phyloP scores from a whole-genome alignment of 1,140 invertebrate genomes.

The Heliconius nattereri region DNA sequence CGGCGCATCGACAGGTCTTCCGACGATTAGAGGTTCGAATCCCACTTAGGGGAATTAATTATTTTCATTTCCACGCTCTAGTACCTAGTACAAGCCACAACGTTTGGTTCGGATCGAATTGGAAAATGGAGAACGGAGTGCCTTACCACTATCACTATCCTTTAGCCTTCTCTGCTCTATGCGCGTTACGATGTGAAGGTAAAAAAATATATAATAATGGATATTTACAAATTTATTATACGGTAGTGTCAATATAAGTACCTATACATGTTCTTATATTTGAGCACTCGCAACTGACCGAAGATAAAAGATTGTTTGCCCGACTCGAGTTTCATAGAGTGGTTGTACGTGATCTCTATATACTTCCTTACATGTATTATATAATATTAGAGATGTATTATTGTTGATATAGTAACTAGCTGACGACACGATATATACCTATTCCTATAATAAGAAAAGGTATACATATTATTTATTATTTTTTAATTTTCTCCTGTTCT shows the following conservation, averaged over 20 bases:
- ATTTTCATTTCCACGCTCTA: too few species aligned
- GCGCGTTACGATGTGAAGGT: neutral
- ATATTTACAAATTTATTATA: neutral
- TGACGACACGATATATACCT: neutral
- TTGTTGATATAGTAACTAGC: neutral
- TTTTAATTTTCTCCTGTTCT: too few species aligned
- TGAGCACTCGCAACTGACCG: constrained; percentile 6
- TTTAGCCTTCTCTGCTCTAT: too few species aligned
- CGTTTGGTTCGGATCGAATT: too few species aligned
- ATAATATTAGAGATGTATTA: neutral
- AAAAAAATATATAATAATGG: neutral
- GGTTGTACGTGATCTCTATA: constrained; percentile 4
- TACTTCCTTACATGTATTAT: neutral
- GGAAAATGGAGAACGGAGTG: too few species aligned
- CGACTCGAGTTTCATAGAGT: constrained; percentile 28
- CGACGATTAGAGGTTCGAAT: too few species aligned
- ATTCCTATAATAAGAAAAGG: neutral
- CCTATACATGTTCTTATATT: neutral
- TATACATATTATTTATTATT: too few species aligned
- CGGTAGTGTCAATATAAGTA: neutral
- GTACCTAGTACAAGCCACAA: too few species aligned
- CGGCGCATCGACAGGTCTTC: too few species aligned
- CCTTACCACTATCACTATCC: too few species aligned
- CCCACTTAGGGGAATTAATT: too few species aligned
- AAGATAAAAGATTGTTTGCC: constrained; percentile 29